phyloP scores from a whole-genome alignment of 2,888 invertebrate genomes.

The Tenthredo distinguenda region DNA sequence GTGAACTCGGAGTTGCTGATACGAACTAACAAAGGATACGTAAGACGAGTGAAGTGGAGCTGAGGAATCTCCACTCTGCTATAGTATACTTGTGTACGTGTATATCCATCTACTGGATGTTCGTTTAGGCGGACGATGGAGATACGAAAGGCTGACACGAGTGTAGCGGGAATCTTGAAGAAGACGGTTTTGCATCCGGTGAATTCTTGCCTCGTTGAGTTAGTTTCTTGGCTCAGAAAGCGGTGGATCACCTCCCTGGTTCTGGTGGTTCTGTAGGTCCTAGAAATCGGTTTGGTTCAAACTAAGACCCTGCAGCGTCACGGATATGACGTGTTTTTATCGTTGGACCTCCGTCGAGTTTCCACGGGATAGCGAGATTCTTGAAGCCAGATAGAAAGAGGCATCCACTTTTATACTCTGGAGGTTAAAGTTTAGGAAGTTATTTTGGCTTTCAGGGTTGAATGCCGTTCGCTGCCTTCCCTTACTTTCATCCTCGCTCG shows the following conservation, averaged over 20 bases:
- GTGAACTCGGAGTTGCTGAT: slow-evolving; percentile 32
- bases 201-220: slow-evolving; percentile 32
- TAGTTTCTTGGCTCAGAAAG: slow-evolving; percentile 9
- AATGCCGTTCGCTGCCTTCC: slow-evolving; percentile 47
- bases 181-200: slow-evolving; percentile 31
- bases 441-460: slow-evolving; percentile 72
- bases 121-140: slow-evolving; percentile 26
- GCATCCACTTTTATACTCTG: slow-evolving; percentile 71
- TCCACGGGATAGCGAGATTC: slow-evolving; percentile 63
- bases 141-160: slow-evolving; percentile 4
- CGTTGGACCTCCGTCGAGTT: slow-evolving; percentile 58
- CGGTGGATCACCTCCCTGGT: background rate
- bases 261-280: slow-evolving; percentile 1
- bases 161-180: background rate
- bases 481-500: slow-evolving; percentile 25
- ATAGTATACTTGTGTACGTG: background rate
- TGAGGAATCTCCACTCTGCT: slow-evolving; percentile 17
- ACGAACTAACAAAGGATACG: slow-evolving; percentile 17
- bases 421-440: slow-evolving; percentile 74
- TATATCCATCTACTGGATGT: background rate
- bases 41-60: slow-evolving; percentile 8
- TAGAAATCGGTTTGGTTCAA: slow-evolving; percentile 34
- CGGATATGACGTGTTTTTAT: slow-evolving; percentile 73
- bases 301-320: slow-evolving; percentile 51
- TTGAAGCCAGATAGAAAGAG: slow-evolving; percentile 70